Conservation (phyloP, 2,797 vertebrate genomes). For the Balearica regulorum region DNA sequence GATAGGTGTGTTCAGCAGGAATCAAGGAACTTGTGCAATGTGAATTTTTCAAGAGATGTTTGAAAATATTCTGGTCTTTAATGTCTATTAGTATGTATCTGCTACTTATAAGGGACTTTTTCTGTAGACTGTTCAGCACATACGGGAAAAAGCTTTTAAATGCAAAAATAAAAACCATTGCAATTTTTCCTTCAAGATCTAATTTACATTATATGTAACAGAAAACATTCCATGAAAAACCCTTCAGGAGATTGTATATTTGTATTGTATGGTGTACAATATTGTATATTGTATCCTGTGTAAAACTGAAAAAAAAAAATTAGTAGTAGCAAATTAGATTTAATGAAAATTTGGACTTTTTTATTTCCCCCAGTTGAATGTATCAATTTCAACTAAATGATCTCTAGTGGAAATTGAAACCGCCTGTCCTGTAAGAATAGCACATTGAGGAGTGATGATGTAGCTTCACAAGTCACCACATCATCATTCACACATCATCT, state of each 20-base stretch:
- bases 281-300: background rate
- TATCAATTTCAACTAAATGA: background rate
- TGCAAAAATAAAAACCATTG: background rate
- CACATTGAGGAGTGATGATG: background rate
- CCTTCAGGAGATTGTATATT: background rate
- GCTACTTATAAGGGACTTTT: background rate
- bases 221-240: background rate
- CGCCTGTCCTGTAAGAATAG: background rate
- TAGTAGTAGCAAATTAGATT: constrained; percentile 7
- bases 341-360: background rate
- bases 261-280: background rate
- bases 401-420: background rate
- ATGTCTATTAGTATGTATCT: background rate
- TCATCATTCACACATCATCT: background rate
- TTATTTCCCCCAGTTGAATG: background rate
- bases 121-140: background rate
- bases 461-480: background rate
- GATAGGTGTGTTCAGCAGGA: background rate
- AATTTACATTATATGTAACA: constrained; percentile 13
- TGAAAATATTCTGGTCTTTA: constrained; percentile 15
- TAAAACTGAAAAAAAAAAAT: background rate
- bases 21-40: background rate
- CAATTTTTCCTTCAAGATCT: background rate
- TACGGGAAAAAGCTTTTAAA: constrained; percentile 1
- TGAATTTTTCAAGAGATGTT: background rate